Evolutionary conservation across 2,888 invertebrate species (phyloP), one percentile per base, ranked within the genome.

Genomic region (Coremacera marginata): DNA sequence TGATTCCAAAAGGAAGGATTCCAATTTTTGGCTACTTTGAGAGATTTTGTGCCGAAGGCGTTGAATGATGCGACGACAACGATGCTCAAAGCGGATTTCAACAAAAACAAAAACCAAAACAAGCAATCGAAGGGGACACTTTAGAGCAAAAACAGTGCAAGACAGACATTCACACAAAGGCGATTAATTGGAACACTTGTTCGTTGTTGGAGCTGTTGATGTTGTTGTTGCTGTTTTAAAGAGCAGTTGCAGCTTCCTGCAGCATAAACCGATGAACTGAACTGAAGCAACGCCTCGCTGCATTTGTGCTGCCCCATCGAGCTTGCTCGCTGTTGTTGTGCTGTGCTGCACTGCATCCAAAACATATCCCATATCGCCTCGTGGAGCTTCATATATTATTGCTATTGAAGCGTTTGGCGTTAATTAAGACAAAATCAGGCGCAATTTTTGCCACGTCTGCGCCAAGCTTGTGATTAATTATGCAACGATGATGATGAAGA

Each of bases 371-470:
- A 8, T 60, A 52, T 52, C 70, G 22, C 52, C 78, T 68, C 62
- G 55, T 70, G 79, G 60, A 80, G 80, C 81, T 82, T 85, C 86
- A 87, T 87, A 88, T 87, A 87, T 87, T 88, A 87, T 86, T 83
- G 85, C 87, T 86, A 87, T 87, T 87, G 87, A 87, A 88, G 87
- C 87, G 87, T 87, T 88, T 87, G 87, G 87, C 87, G 87, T 87
- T 88, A 87, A 87, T 87, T 87, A 87, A 87, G 87, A 87, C 87
- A 87, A 87, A 87, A 88, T 87, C 88, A 87, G 84, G 86, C 86
- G 82, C 85, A 82, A 84, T 86, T 87, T 88, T 88, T 87, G 86
- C 84, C 87, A 86, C 87, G 85, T 86, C 67, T 67, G 65, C 74
- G 67, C 74, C 55, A 34, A 44, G 74, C 55, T 55, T 37, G 65